Evolutionary conservation across 2,888 invertebrate species (phyloP).

Genomic region (Nemotelus nigrinus): DNA sequence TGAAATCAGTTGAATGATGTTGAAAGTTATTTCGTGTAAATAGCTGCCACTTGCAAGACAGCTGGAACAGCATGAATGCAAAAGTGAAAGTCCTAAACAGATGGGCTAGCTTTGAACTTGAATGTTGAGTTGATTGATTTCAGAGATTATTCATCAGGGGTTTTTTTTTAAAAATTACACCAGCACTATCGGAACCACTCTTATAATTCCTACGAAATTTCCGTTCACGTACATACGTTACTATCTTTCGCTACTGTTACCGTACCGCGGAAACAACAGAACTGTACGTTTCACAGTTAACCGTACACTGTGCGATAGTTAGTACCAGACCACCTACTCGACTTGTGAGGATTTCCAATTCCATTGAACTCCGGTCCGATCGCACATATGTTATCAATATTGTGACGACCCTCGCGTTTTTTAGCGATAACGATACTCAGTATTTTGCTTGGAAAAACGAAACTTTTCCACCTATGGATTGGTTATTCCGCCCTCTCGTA

Average conservation of each 20-base stretch:
- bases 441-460: conserved; percentile 35
- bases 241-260: not conserved
- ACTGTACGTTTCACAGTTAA: conserved; percentile 37
- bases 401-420: conserved; percentile 30
- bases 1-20: too few species aligned
- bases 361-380: conserved; percentile 18
- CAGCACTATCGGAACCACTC: too few species aligned
- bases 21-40: too few species aligned
- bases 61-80: too few species aligned
- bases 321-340: conserved; percentile 34
- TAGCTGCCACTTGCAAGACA: too few species aligned
- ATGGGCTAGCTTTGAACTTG: too few species aligned
- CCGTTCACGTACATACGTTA: not conserved
- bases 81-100: too few species aligned
- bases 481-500: conserved; percentile 16
- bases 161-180: too few species aligned
- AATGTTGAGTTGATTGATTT: too few species aligned
- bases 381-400: conserved; percentile 29
- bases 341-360: conserved; percentile 34
- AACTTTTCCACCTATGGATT: conserved; percentile 41
- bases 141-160: too few species aligned
- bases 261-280: not conserved
- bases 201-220: not conserved
- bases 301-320: conserved; percentile 31
- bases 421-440: conserved; percentile 16